Conservation (phyloP, 2,888 invertebrate species). For the Chrysopilus asiliformis region DNA sequence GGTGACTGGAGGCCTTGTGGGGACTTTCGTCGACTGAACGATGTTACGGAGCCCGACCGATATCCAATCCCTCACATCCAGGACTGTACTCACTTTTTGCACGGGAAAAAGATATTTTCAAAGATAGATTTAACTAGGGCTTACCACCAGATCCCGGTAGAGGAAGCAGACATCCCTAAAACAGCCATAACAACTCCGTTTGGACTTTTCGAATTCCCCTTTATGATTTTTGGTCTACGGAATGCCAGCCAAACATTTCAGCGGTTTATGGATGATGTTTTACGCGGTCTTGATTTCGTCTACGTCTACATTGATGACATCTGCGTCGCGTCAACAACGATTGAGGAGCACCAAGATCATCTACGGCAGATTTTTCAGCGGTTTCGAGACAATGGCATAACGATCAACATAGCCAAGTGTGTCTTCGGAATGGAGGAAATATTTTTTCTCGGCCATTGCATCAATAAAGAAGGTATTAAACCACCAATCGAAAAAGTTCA, state of each 20-base stretch:
- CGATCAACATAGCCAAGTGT: constrained; percentile 15
- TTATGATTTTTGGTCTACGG: constrained; percentile 25
- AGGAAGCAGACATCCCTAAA: constrained; percentile 20
- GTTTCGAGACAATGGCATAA: constrained; percentile 14
- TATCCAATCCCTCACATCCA: constrained; percentile 7
- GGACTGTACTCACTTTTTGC: no score
- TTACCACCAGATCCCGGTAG: constrained; percentile 24
- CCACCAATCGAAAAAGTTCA: no score
- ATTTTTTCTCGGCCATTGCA: constrained; percentile 3
- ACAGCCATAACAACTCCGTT: constrained; percentile 25
- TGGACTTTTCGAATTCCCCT: constrained; percentile 23
- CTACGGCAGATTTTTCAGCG: constrained; percentile 16
- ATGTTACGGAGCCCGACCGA: not conserved
- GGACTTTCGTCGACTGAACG: no score
- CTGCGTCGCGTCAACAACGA: constrained; percentile 16
- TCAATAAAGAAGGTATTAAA: constrained; percentile 1
- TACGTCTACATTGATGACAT: constrained; percentile 22
- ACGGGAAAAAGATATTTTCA: no score
- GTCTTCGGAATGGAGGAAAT: constrained; percentile 12
- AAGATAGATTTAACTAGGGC: constrained; percentile 21
- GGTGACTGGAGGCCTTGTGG: no score
- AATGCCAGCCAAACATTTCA: constrained; percentile 28
- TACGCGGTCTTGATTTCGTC: constrained; percentile 18
- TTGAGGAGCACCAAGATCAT: constrained; percentile 17
- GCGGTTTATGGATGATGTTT: constrained; percentile 22